Base-by-base conservation (phyloP, 2,888 invertebrate genomes). In the Drosophila monieri region DNA sequence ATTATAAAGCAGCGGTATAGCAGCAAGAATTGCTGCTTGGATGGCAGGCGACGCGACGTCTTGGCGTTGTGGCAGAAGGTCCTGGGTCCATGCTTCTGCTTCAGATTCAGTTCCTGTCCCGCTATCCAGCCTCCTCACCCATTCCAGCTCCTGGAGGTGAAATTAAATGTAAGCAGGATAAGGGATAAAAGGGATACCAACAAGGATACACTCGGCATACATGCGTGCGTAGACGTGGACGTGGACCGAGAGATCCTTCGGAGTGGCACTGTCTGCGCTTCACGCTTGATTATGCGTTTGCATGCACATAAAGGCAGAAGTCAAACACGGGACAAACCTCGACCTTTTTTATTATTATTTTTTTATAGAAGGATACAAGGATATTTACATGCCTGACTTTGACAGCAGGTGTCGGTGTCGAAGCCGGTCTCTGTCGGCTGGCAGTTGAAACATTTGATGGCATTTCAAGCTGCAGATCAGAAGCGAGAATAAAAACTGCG, bases 281-380 rank as follows among this genome's bases (percentile, higher is more conserved):
- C 80, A 77, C 75, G 87, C 79, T 71, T 84, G 87, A 84, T 84
- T 84, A 84, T 87, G 83, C 83, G 87, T 84, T 87, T 74, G 79
- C 83, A 87, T 87, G 83, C 87, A 87, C 85, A 87, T 76, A 77
- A 84, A 85, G 79, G 79, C 76, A 79, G 76, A 84, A 84, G 83
- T 87, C 87, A 84, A 84, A 84, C 83, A 87, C 74, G 76, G 76
- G 77, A 79, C 80, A 87, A 77, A 78, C 84, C 86, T 78, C 59
- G 46, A 68, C 52, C 69, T 52, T 47, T 51, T 39, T 67, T 60
- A 60, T 81, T 81, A 77, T 66, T 75, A 77, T 72, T 69, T 71
- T 78, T 67, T 86, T 78, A 73, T 81, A 78, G 21, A 23, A 64
- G 54, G 76, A 78, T 87, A 76, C 39, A 41, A 8, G 39, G 39